Evolutionary conservation across 1,140 invertebrate species (phyloP).

Genomic region (Delia radicum): DNA sequence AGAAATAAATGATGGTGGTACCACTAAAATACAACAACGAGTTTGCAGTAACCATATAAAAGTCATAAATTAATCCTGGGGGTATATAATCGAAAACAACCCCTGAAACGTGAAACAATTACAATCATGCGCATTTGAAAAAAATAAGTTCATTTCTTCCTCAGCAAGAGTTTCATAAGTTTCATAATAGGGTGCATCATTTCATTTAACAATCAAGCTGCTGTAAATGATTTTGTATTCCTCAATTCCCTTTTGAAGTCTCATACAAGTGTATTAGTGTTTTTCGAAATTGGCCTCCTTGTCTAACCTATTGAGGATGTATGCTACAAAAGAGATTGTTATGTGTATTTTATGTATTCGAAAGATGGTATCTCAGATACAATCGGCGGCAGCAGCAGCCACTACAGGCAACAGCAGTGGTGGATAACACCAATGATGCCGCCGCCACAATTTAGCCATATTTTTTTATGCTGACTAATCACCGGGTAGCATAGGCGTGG

Average conservation of each 20-base stretch:
- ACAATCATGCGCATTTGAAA: background rate
- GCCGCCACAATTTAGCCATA: constrained; percentile 41
- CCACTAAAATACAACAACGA: background rate
- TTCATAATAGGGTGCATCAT: background rate
- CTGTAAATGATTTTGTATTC: background rate
- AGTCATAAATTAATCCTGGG: background rate
- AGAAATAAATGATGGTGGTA: background rate
- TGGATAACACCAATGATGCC: no score
- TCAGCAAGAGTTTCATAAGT: no score
- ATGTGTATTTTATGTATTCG: no score
- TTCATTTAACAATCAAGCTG: background rate
- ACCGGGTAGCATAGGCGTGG: constrained; percentile 53
- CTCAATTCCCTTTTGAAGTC: no score
- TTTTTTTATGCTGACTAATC: constrained; percentile 52
- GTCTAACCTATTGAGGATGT: background rate
- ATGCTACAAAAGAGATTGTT: no score
- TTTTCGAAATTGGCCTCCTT: background rate
- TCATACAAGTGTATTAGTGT: background rate
- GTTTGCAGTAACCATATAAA: background rate
- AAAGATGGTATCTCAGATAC: background rate
- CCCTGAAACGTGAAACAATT: background rate
- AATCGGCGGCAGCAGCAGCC: background rate
- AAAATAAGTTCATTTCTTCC: background rate
- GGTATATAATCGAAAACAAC: background rate
- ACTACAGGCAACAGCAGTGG: background rate